Conservation (phyloP, 2,888 invertebrate genomes). For the Nebria brevicollis region DNA sequence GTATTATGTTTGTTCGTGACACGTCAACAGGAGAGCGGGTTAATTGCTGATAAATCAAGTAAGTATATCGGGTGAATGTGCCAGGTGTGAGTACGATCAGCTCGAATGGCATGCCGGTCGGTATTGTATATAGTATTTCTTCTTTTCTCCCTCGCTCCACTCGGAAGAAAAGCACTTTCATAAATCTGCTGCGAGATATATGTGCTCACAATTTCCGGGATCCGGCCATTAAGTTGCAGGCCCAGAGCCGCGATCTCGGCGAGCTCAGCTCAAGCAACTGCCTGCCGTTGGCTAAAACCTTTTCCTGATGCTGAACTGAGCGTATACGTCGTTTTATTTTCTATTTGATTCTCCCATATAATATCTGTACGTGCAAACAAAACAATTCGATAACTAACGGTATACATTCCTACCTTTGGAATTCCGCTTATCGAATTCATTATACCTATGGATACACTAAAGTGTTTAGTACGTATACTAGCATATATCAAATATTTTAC, state of each 20-base stretch:
- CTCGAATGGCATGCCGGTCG: constrained; percentile 34
- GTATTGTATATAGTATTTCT: constrained; percentile 63
- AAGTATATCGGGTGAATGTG: not conserved
- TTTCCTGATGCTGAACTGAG: constrained; percentile 23
- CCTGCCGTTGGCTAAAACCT: constrained; percentile 45
- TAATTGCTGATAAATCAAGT: constrained; percentile 1
- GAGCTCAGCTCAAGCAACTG: constrained; percentile 7
- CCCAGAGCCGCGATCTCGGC: constrained; percentile 51
- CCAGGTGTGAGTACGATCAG: constrained; percentile 1
- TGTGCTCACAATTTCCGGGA: constrained; percentile 91
- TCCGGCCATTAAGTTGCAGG: constrained; percentile 79
- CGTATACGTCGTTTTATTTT: constrained; percentile 57
- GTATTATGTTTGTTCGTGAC: constrained; percentile 19
- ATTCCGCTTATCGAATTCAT: not conserved
- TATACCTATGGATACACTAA: no score
- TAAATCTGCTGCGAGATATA: constrained; percentile 91
- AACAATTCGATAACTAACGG: not conserved
- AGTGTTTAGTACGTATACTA: no score
- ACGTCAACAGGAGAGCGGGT: not conserved
- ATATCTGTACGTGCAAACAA: constrained; percentile 52
- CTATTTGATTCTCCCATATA: constrained; percentile 61
- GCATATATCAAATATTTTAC: no score
- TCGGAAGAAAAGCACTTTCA: constrained; percentile 77
- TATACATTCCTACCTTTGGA: not conserved
- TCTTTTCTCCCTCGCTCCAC: constrained; percentile 55